Evolutionary conservation across 2,888 invertebrate species (phyloP).

Genomic region (Drosophila subquinaria): DNA sequence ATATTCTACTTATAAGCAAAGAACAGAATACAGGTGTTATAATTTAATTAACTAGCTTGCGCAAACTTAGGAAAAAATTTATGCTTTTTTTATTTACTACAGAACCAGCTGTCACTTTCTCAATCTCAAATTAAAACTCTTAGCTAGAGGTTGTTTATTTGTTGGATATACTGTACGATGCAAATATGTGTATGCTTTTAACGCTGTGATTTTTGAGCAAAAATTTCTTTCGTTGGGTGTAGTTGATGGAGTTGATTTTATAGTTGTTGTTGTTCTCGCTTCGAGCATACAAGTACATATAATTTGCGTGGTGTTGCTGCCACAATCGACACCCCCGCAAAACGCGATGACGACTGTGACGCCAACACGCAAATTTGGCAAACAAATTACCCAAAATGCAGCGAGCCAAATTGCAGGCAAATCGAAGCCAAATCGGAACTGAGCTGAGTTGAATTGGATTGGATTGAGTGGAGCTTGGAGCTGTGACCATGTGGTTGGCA

Average conservation of each 20-base stretch:
- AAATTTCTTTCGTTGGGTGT: constrained; percentile 38
- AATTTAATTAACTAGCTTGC: no score
- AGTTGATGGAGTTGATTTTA: constrained; percentile 4
- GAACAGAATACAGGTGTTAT: no score
- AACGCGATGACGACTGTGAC: constrained; percentile 57
- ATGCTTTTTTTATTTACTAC: no score
- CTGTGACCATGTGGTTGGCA: neutral
- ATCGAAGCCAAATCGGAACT: constrained; percentile 63
- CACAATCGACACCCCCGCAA: constrained; percentile 65
- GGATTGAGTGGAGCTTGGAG: neutral
- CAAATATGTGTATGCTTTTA: constrained; percentile 1
- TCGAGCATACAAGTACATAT: constrained; percentile 3
- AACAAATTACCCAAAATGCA: constrained; percentile 74
- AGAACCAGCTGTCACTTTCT: no score
- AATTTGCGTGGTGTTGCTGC: constrained; percentile 31
- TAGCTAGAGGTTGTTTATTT: neutral
- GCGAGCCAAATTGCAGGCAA: constrained; percentile 57
- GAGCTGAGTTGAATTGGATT: neutral
- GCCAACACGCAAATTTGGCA: constrained; percentile 75
- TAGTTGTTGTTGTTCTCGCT: constrained; percentile 13
- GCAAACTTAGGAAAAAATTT: no score
- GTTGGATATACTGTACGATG: constrained; percentile 9
- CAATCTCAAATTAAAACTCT: neutral
- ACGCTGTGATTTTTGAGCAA: constrained; percentile 30
- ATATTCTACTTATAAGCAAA: no score